phyloP scores from a whole-genome alignment of 2,888 invertebrate genomes.

The Parthenolecanium corni region DNA sequence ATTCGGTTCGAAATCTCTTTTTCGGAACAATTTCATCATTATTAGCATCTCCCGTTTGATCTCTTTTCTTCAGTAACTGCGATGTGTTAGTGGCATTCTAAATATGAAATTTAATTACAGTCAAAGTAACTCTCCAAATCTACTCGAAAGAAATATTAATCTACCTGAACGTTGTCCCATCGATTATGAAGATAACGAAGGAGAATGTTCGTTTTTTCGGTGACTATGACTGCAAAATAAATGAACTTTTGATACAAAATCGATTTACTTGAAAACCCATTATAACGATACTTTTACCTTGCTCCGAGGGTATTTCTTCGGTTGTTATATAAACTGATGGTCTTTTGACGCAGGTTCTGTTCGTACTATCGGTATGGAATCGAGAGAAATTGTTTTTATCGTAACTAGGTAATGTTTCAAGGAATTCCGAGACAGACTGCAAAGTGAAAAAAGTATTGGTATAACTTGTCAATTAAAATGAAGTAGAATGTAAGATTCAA shows the following conservation, averaged over 20 bases:
- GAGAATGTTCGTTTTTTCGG: conserved; percentile 88
- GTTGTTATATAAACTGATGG: conserved; percentile 87
- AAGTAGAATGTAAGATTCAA: no score
- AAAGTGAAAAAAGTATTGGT: conserved; percentile 38
- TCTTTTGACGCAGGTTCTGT: conserved; percentile 51
- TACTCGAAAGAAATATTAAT: not conserved
- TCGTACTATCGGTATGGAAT: conserved; percentile 75
- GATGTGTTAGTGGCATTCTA: not conserved
- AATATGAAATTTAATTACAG: not conserved
- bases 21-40: conserved; percentile 14
- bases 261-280: not conserved
- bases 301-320: conserved; percentile 83
- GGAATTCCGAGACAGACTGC: conserved; percentile 76
- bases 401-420: conserved; percentile 81
- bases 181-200: conserved; percentile 87
- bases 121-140: not conserved
- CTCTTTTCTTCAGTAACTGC: conserved; percentile 17
- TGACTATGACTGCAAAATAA: conserved; percentile 69
- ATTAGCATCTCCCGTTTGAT: conserved; percentile 4
- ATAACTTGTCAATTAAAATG: no score
- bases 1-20: conserved; percentile 9
- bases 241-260: conserved; percentile 11
- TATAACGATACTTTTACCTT: conserved; percentile 53
- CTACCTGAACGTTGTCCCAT: conserved; percentile 65
- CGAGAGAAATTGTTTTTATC: conserved; percentile 83